These are phyloP conservation scores for Eulemur coronatus DNA, from an alignment of 2,797 vertebrate genomes.

Conservation along the genomic window DNA sequence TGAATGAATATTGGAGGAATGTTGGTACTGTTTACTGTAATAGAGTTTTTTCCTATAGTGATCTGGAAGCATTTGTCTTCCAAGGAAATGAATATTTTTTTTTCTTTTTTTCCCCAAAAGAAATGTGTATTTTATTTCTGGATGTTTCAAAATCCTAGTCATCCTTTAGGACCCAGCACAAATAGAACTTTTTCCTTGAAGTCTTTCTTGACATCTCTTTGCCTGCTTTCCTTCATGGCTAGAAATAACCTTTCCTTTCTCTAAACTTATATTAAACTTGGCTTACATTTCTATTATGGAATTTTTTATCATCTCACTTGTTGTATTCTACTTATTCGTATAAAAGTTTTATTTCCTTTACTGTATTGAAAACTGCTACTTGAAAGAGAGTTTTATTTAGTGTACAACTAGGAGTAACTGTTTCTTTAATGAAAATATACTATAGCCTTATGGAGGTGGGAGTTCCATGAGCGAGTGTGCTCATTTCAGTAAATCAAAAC, in stretches of 20 bases:
- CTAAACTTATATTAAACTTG: neutral
- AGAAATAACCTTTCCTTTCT: conserved; percentile 6
- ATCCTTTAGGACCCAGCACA: neutral
- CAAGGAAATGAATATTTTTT: neutral
- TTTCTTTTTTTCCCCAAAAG: neutral
- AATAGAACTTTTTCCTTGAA: neutral
- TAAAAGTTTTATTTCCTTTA: conserved; percentile 10
- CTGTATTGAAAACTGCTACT: neutral
- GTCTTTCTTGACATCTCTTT: conserved; percentile 26
- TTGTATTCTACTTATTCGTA: neutral
- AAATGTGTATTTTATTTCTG: neutral
- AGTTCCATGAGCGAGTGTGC: neutral
- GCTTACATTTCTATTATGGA: neutral
- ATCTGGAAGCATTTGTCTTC: conserved; percentile 29
- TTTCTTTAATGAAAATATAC: neutral
- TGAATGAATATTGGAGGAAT: neutral
- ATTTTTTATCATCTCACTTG: neutral
- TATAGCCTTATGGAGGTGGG: neutral
- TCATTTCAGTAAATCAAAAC: conserved; percentile 9
- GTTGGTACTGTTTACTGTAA: neutral
- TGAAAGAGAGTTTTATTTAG: neutral
- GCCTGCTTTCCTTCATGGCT: neutral
- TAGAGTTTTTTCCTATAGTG: neutral
- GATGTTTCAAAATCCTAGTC: neutral
- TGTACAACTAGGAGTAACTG: neutral